These are phyloP conservation scores for Ianthella basta DNA, from an alignment of 37 sponge, comb jelly and placozoan genomes.

Conservation along the genomic window DNA sequence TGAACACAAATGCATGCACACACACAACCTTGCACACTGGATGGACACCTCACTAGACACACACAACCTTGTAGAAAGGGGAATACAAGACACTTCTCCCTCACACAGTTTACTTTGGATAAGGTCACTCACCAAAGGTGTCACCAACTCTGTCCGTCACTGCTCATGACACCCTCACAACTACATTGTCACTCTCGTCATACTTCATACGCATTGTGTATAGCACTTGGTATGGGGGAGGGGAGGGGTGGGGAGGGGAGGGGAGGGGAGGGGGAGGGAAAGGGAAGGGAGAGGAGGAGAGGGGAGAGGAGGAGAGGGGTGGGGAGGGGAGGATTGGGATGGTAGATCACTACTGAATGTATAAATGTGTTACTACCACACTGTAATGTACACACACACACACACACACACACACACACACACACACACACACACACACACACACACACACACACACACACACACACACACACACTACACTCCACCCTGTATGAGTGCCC, in stretches of 20 bases:
- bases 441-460: constrained; percentile 64
- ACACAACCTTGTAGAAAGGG: neutral
- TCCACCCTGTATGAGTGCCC: no score
- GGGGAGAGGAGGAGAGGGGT: no score
- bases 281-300: neutral
- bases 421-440: neutral
- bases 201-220: constrained; percentile 78
- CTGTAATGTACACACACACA: no score
- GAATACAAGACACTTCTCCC: no score
- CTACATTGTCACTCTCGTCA: constrained; percentile 93
- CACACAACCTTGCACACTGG: no score
- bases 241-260: neutral
- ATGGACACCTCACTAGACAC: neutral
- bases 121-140: constrained; percentile 27
- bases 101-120: no score
- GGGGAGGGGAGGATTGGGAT: no score
- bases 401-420: constrained; percentile 4
- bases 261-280: neutral
- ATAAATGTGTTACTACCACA: no score
- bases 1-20: no score
- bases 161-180: constrained; percentile 71
- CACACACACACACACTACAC: neutral
- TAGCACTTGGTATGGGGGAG: constrained; percentile 7
- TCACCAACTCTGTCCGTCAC: constrained; percentile 87
- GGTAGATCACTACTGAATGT: no score